Conservation (phyloP, 2,797 vertebrate genomes). For the Alauda arvensis region DNA sequence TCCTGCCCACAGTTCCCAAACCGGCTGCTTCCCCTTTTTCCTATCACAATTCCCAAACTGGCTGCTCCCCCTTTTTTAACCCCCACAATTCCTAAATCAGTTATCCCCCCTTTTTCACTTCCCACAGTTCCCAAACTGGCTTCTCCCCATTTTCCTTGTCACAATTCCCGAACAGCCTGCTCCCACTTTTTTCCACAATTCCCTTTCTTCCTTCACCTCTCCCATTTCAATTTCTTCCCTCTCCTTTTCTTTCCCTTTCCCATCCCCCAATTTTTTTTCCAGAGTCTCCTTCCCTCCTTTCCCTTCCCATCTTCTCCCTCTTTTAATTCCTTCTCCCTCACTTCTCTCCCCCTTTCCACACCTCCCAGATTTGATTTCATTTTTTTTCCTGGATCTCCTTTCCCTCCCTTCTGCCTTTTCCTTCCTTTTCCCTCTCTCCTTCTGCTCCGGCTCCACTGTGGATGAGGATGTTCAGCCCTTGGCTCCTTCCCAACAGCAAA, state of each 20-base stretch:
- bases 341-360: background rate
- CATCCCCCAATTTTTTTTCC: background rate
- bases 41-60: fast-evolving
- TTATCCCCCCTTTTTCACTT: no score
- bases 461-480: background rate
- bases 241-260: background rate
- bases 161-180: no score
- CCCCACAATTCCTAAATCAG: no score
- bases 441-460: background rate
- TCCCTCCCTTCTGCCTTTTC: background rate
- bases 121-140: no score
- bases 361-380: background rate
- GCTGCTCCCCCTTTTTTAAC: fast-evolving
- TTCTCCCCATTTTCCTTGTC: no score
- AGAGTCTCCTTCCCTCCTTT: fast-evolving
- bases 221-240: background rate
- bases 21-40: background rate
- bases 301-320: background rate
- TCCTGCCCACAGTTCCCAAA: background rate
- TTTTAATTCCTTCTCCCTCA: background rate
- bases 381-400: background rate
- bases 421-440: background rate
- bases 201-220: background rate
- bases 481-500: background rate
- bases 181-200: background rate